Evolutionary conservation across 2,888 invertebrate species (phyloP).

Genomic region (Chymomyza procnemis): DNA sequence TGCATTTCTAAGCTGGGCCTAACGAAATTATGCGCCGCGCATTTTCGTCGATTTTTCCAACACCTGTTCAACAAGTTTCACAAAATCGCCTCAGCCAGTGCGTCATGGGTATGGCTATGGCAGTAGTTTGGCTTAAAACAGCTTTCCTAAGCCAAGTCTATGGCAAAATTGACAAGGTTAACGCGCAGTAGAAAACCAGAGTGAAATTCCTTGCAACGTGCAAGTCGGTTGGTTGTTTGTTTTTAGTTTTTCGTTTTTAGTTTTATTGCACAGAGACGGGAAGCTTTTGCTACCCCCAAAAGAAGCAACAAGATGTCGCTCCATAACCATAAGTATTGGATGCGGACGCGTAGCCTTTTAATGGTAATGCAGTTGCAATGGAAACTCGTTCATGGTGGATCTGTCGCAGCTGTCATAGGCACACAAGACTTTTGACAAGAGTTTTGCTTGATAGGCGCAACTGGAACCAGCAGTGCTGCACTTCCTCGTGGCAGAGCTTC

Average conservation of each 20-base stretch:
- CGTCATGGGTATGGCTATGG: not conserved
- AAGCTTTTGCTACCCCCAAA: not conserved
- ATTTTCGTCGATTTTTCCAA: not conserved
- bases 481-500: not conserved
- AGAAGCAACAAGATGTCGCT: conserved; percentile 6
- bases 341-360: not conserved
- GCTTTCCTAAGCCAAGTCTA: not conserved
- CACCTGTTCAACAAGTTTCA: conserved; percentile 19
- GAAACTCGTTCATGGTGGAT: not conserved
- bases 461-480: not conserved
- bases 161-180: not conserved
- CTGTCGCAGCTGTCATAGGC: not conserved
- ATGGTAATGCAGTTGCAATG: not conserved
- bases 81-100: conserved; percentile 4
- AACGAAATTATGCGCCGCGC: not conserved
- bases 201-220: conserved; percentile 16
- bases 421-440: not conserved
- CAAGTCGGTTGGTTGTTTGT: no score
- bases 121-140: not conserved
- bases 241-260: not conserved
- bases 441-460: not conserved
- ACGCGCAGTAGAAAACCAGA: conserved; percentile 10
- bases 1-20: no score
- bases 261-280: not conserved
- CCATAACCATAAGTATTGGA: not conserved